Base-by-base conservation (phyloP, 2,113 vertebrate genomes). In the Python bivittatus region DNA sequence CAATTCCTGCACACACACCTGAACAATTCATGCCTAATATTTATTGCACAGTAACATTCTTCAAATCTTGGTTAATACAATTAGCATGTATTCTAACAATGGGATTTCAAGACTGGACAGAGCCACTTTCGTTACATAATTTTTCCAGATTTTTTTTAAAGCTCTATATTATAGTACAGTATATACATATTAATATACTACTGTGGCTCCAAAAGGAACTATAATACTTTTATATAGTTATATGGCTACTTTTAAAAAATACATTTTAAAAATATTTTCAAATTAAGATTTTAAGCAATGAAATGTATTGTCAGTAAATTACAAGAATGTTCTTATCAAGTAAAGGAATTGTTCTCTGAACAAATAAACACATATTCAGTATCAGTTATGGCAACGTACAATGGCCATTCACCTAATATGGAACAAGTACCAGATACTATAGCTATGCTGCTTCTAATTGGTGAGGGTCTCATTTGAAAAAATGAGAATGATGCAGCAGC, bases 201-300 rank as follows among this genome's bases (percentile, higher is more conserved):
- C 88, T 95, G 84, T 56, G 95, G 90, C 92, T 96, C 96, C 93
- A 95, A 89, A 92, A 92, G 90, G 95, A 96, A 94, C 90, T 89
- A 91, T 90, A 91, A 96, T 44, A 57, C 58, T 95, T 88, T 96
- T 94, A 89, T 94, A 97, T 93, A 95, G 94, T 93, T 87, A 93
- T 72, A 83, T 91, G 88, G 87, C 91, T 85, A 83, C 90, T 91
- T 94, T 95, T 90, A 38, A 88, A 48, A 96, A 93, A 91, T 83
- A 88, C 13, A 94, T 13, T 92, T 95, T 88, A 88, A 94, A 95
- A 93, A 94, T 93, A 88, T 52, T 22, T 95, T 95, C 72, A 94
- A 93, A 95, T 88, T 29, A 94, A 95, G 93, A 85, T 93, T 88
- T 92, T 96, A 95, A 95, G 94, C 89, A 86, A 93, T 53, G 93